Base-by-base conservation (phyloP, 2,888 invertebrate genomes). In the Synanthedon tipuliformis region DNA sequence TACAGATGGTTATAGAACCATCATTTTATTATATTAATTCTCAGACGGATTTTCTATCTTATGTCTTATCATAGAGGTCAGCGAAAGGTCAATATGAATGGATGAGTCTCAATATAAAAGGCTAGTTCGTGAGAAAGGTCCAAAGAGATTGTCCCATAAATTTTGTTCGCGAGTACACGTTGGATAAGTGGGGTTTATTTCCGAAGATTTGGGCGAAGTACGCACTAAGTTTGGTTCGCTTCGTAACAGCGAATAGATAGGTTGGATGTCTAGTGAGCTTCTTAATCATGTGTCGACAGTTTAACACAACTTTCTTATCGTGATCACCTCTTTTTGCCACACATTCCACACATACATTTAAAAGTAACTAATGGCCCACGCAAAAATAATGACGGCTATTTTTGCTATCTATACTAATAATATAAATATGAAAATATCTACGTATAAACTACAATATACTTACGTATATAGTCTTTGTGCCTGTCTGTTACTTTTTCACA, bases 111-210 rank as follows among this genome's bases (percentile, higher is more conserved):
- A 68, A 75, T 75, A 73, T 69, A 72, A 68, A 71, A 63, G 60
- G 61, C 64, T 69, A 50, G 50, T 53, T 50, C 40, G 68, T 66
- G 75, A 72, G 75, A 78, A 78, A 76, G 78, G 78, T 75, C 68
- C 66, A 61, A 63, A 72, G 34, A 51, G 72, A 75, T 74, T 73
- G 74, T 75, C 72, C 71, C 71, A 81, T 80, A 80, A 81, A 81
- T 82, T 77, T 74, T 63, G 63, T 75, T 75, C 72, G 65, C 73
- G 68, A 78, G 71, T 78, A 76, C 75, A 75, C 66, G 75, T 63
- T 65, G 73, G 75, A 74, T 78, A 79, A 81, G 75, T 75, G 75
- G 66, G 75, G 78, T 81, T 78, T 80, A 83, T 80, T 79, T 75
- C 72, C 70, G 64, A 73, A 79, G 79, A 81, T 80, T 81, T 78